Percentiles rank a stretch among this genome's conserved stretches.
Evolutionary conservation across 2,113 vertebrate species (phyloP).

Genomic region (Mesocricetus auratus): DNA sequence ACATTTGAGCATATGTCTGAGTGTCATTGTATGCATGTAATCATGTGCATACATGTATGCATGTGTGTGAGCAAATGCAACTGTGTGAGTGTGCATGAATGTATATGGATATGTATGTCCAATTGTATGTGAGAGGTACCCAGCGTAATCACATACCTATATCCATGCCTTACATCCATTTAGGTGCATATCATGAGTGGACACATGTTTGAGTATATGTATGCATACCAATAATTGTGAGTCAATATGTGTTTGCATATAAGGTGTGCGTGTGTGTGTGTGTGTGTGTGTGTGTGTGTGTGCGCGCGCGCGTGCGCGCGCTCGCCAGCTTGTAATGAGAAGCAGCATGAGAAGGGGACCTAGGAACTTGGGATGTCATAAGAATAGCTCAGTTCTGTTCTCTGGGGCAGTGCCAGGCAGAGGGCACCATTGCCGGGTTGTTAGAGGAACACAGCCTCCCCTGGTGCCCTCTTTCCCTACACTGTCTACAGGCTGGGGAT

Average conservation of each 20-base stretch:
- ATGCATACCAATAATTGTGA: not conserved
- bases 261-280: too few relatives aligned
- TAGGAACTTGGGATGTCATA: not conserved
- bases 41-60: too few relatives aligned
- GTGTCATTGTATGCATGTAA: too few relatives aligned
- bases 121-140: not conserved
- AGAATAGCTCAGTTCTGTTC: not conserved
- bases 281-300: not conserved
- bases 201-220: not conserved
- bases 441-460: not conserved
- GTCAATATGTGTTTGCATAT: not conserved
- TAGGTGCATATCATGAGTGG: not conserved
- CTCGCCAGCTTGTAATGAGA: not conserved
- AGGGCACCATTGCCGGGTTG: not conserved
- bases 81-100: not conserved
- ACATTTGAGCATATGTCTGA: not conserved
- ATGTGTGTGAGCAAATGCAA: too few relatives aligned
- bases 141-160: not conserved
- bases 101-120: not conserved
- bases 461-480: not conserved
- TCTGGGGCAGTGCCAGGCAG: not conserved
- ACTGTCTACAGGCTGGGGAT: not conserved
- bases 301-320: accelerated
- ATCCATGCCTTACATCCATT: too few relatives aligned
- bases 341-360: not conserved